A percentile compares a stretch with the other conserved stretches of the same genome.
Evolutionary conservation across 2,888 invertebrate species (phyloP).

Genomic region (Drosophila mimica): DNA sequence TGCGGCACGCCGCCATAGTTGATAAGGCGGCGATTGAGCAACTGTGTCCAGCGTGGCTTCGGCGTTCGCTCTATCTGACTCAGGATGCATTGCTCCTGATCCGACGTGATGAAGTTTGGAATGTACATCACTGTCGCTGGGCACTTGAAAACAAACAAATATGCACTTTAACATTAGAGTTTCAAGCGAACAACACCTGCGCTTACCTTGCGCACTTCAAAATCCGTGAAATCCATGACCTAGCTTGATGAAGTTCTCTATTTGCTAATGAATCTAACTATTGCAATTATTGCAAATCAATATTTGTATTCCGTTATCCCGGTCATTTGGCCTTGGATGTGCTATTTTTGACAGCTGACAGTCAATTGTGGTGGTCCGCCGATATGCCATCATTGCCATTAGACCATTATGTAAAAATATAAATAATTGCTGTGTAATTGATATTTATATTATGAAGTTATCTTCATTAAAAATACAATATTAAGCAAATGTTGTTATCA

Average conservation of each 20-base stretch:
- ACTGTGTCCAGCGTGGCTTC: slow-evolving; percentile 97
- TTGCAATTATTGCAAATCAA: slow-evolving; percentile 61
- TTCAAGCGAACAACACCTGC: background rate
- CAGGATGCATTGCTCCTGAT: slow-evolving; percentile 90
- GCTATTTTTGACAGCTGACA: slow-evolving; percentile 35
- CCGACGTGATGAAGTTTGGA: slow-evolving; percentile 92
- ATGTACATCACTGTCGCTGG: slow-evolving; percentile 88
- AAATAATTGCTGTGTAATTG: background rate
- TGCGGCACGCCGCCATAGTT: slow-evolving; percentile 99
- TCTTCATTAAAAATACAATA: background rate
- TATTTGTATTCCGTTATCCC: slow-evolving; percentile 57
- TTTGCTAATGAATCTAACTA: slow-evolving; percentile 37
- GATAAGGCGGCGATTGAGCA: slow-evolving; percentile 95
- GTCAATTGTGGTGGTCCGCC: slow-evolving; percentile 26
- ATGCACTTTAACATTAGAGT: background rate
- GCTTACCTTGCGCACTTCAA: slow-evolving; percentile 82
- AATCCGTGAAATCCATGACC: slow-evolving; percentile 83
- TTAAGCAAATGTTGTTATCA: background rate
- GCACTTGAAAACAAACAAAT: slow-evolving; percentile 61
- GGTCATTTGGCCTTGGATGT: slow-evolving; percentile 47
- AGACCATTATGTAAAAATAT: background rate
- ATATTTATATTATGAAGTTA: background rate
- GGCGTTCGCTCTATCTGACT: slow-evolving; percentile 92
- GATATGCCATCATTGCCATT: slow-evolving; percentile 15
- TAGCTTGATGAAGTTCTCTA: slow-evolving; percentile 15